phyloP scores from a whole-genome alignment of 2,797 vertebrate species.

The Malurus splendens region DNA sequence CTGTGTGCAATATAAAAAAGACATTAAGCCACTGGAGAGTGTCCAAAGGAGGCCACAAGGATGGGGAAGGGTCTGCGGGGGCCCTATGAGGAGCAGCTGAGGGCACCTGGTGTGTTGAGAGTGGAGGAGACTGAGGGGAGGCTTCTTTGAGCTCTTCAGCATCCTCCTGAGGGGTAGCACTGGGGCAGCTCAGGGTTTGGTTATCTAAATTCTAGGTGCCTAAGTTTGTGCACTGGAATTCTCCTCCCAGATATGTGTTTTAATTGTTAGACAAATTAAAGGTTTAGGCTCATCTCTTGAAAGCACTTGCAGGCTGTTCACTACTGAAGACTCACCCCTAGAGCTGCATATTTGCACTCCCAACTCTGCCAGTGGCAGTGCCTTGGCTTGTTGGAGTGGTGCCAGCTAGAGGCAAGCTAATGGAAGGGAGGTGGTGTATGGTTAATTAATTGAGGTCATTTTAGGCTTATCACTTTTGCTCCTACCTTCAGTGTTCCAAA shows the following conservation, averaged over 20 bases:
- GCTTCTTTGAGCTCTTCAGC: neutral
- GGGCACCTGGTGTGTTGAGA: neutral
- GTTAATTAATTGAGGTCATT: neutral
- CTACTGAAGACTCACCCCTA: neutral
- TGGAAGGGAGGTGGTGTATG: neutral
- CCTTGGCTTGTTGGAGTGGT: fast-evolving
- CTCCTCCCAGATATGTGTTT: neutral
- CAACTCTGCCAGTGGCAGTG: neutral
- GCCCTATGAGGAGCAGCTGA: neutral
- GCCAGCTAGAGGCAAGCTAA: neutral
- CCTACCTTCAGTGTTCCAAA: neutral
- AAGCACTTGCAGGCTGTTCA: neutral
- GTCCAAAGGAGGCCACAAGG: neutral
- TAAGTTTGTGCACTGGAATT: neutral
- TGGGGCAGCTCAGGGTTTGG: neutral
- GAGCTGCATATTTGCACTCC: neutral
- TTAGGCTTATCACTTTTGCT: neutral
- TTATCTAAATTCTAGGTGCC: neutral
- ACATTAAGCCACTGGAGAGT: neutral
- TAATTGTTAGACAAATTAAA: neutral
- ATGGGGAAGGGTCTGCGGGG: neutral
- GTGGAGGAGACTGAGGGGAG: neutral
- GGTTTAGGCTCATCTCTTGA: neutral
- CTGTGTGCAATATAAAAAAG: neutral
- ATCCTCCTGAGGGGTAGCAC: neutral